These are phyloP conservation scores for Deroplatys truncata DNA, from an alignment of 2,888 invertebrate species.

Conservation along the genomic window DNA sequence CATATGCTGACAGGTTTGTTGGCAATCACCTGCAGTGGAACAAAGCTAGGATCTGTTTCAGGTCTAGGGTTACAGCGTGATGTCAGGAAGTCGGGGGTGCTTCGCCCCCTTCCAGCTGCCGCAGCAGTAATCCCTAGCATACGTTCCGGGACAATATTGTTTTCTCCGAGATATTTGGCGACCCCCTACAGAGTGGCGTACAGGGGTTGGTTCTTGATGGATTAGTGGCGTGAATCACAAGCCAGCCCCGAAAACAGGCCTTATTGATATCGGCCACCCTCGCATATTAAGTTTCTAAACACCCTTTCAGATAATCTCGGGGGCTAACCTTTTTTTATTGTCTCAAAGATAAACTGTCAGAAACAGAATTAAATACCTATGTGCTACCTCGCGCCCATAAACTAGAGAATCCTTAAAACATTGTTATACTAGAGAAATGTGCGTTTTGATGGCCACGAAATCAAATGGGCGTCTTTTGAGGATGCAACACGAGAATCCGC, in stretches of 20 bases:
- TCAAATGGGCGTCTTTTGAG: no score
- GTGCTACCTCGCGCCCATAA: no score
- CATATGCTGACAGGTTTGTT: neutral
- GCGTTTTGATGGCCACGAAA: no score
- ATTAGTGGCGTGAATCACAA: slow-evolving; percentile 20
- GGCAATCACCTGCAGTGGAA: neutral
- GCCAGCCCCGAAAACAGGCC: neutral
- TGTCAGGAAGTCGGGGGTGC: slow-evolving; percentile 10
- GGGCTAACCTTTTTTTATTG: no score
- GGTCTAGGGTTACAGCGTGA: neutral
- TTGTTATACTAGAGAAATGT: no score
- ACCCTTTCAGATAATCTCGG: neutral
- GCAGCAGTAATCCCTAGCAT: slow-evolving; percentile 31
- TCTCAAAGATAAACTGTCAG: no score
- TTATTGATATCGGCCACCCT: neutral
- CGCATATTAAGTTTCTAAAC: neutral
- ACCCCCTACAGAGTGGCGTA: neutral
- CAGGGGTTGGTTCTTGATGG: slow-evolving; percentile 18
- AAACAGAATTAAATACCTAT: no score
- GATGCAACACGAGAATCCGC: no score
- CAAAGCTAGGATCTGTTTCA: neutral
- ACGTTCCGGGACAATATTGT: slow-evolving; percentile 33
- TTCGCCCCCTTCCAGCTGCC: slow-evolving; percentile 16
- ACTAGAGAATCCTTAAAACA: no score
- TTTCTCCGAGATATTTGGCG: slow-evolving; percentile 28